These are phyloP conservation scores for Halotydeus destructor DNA, from an alignment of 1,140 invertebrate genomes.

Conservation along the genomic window DNA sequence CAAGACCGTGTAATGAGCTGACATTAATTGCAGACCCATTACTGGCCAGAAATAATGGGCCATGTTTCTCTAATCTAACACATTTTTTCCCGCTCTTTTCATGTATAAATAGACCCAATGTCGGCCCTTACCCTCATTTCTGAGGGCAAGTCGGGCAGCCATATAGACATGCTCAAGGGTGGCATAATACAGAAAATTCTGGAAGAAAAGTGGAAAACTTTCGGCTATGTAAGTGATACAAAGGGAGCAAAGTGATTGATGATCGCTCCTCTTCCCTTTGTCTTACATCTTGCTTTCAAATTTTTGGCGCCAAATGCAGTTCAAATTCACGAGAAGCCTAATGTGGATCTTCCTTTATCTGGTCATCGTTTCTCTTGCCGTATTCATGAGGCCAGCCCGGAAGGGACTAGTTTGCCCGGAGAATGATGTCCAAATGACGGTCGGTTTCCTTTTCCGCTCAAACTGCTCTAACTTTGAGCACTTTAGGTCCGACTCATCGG, in stretches of 20 bases:
- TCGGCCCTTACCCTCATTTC: constrained; percentile 93
- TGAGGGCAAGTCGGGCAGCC: constrained; percentile 80
- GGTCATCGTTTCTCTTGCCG: constrained; percentile 60
- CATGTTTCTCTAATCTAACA: no score
- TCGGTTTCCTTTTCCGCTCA: no score
- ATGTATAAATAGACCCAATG: constrained; percentile 63
- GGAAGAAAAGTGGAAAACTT: constrained; percentile 99
- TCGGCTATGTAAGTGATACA: constrained; percentile 52
- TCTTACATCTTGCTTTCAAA: constrained; percentile 60
- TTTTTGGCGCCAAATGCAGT: no score
- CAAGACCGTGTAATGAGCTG: no score
- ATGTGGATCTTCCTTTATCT: constrained; percentile 63
- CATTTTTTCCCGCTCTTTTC: no score
- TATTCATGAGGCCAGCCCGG: constrained; percentile 55
- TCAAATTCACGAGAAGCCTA: constrained; percentile 73
- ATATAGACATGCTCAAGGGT: constrained; percentile 94
- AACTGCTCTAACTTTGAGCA: no score
- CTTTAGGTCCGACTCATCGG: no score
- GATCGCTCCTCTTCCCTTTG: constrained; percentile 14
- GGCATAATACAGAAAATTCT: constrained; percentile 89
- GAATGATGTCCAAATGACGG: no score
- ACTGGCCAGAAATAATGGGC: no score
- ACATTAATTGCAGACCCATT: no score
- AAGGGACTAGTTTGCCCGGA: constrained; percentile 30
- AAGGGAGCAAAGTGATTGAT: constrained; percentile 6